phyloP scores from a whole-genome alignment of 2,797 vertebrate species.

The Schizopygopsis pylzovi region DNA sequence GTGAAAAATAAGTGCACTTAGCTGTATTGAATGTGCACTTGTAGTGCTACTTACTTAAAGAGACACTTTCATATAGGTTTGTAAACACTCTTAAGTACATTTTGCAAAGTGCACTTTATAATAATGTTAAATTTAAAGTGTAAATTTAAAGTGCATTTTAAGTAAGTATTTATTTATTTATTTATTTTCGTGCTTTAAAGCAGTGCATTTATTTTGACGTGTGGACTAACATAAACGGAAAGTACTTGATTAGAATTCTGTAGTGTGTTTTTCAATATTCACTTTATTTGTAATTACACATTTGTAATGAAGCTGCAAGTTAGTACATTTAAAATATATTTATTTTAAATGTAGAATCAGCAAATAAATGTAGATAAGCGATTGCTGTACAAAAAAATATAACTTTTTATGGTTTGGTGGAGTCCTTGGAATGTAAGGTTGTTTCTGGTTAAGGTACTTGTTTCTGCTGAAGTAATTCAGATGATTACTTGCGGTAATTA shows the following conservation, averaged over 20 bases:
- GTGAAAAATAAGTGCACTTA: neutral
- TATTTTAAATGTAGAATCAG: slow-evolving; percentile 2
- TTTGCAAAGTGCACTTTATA: neutral
- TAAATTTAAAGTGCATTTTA: neutral
- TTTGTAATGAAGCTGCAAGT: no score
- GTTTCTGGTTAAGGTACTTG: neutral
- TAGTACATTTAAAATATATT: no score
- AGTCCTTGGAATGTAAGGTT: neutral
- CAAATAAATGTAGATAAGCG: slow-evolving; percentile 21
- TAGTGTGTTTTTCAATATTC: no score
- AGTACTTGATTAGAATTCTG: no score
- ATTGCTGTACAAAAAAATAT: neutral
- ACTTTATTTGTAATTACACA: no score
- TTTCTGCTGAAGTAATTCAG: neutral
- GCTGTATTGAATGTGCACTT: no score
- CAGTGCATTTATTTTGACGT: neutral
- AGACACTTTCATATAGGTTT: neutral
- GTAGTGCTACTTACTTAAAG: neutral
- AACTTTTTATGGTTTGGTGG: neutral
- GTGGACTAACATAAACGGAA: neutral
- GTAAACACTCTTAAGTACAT: neutral
- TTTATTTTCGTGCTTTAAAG: neutral
- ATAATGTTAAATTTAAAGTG: neutral
- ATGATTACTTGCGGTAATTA: neutral
- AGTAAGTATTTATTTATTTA: neutral